Percentiles rank a stretch among this genome's conserved stretches.
These are phyloP conservation scores for Neodontobutis hainanensis DNA, from an alignment of 2,113 vertebrate genomes.

Conservation along the genomic window DNA sequence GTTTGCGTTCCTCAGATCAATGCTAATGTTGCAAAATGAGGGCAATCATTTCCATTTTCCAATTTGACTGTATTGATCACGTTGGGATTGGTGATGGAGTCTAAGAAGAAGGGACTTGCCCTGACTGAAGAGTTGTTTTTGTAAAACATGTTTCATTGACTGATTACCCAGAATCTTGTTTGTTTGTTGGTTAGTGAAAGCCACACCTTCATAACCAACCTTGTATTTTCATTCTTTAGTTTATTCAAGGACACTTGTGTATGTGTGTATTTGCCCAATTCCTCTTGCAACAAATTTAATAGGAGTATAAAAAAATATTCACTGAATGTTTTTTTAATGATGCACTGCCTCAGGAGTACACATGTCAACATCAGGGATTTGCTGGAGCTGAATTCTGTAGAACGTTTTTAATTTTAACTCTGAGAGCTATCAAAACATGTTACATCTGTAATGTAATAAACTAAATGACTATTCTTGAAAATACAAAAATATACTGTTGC, in stretches of 20 bases:
- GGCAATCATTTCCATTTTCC: constrained; percentile 21
- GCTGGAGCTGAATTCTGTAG: too few relatives aligned
- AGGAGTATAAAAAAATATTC: neutral
- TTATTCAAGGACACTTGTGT: constrained; percentile 29
- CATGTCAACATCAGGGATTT: neutral
- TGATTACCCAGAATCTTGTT: constrained; percentile 19
- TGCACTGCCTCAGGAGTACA: neutral
- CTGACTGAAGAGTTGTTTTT: constrained; percentile 33
- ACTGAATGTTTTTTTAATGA: neutral
- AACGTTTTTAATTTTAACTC: too few relatives aligned
- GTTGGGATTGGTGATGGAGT: constrained; percentile 23
- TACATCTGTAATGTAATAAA: too few relatives aligned
- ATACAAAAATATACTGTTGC: too few relatives aligned
- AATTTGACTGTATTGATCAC: neutral
- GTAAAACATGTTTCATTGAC: constrained; percentile 26
- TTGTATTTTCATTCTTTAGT: neutral
- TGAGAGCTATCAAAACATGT: too few relatives aligned
- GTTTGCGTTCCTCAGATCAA: constrained; percentile 24
- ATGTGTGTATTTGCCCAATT: constrained; percentile 19
- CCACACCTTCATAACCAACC: constrained; percentile 1
- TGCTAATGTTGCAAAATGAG: constrained; percentile 26
- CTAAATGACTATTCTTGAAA: too few relatives aligned
- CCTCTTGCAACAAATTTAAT: constrained; percentile 23
- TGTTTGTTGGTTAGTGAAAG: constrained; percentile 26
- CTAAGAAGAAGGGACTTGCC: constrained; percentile 18